Percentiles rank a stretch among this genome's conserved stretches.
Evolutionary conservation across 2,113 vertebrate species (phyloP).

Genomic region (Bufo bufo): DNA sequence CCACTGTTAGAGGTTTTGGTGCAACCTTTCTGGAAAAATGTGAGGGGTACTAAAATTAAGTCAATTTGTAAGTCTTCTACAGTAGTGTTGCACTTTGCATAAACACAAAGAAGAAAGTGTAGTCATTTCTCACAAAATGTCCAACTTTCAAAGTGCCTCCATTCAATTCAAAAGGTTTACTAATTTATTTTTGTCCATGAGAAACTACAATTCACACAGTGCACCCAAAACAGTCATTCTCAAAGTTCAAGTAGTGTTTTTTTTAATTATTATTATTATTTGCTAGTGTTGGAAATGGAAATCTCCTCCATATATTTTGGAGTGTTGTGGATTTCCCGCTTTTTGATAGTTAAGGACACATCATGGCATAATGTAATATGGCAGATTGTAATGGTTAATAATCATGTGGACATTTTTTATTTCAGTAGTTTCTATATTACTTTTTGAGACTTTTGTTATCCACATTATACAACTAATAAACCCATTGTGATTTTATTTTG

Average conservation of each 20-base stretch:
- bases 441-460: conserved; percentile 37
- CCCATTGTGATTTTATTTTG: conserved; percentile 37
- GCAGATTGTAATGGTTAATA: not conserved
- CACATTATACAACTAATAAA: conserved; percentile 20
- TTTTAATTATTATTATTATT: too few relatives aligned
- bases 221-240: not conserved
- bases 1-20: not conserved
- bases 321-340: not conserved
- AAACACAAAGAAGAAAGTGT: not conserved
- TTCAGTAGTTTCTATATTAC: conserved; percentile 4
- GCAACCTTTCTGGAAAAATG: not conserved
- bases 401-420: conserved; percentile 4
- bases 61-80: not conserved
- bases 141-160: not conserved
- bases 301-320: conserved; percentile 5
- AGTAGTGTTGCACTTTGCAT: not conserved
- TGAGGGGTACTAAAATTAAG: not conserved
- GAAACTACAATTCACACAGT: not conserved
- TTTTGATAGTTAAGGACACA: not conserved
- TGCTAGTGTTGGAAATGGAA: conserved; percentile 36
- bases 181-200: not conserved
- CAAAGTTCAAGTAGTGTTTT: not conserved
- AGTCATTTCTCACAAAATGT: not conserved
- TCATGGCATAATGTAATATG: not conserved
- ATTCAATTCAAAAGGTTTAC: not conserved